Evolutionary conservation across 2,797 vertebrate genomes (phyloP).

Genomic region (Protosalanx chinensis): DNA sequence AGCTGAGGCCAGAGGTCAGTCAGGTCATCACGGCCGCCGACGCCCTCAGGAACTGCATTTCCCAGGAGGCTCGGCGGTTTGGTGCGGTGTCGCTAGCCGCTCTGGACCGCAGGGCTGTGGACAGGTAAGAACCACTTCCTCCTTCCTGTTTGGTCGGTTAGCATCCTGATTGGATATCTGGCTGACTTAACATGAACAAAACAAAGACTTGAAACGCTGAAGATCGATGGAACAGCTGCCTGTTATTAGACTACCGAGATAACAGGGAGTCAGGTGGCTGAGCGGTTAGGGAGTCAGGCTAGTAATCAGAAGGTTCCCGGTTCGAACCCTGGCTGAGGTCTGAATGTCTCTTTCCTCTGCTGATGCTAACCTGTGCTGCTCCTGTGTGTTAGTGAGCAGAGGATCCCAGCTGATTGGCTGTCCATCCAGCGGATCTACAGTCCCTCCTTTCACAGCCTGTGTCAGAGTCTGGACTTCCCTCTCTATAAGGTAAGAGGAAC

Average conservation of each 20-base stretch:
- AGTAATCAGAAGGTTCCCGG: too few species aligned
- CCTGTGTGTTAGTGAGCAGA: slow-evolving; percentile 46
- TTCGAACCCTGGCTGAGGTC: too few species aligned
- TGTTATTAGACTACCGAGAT: background rate
- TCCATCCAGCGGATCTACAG: slow-evolving; percentile 73
- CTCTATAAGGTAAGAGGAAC: slow-evolving; percentile 67
- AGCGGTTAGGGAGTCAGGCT: too few species aligned
- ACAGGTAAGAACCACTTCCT: slow-evolving; percentile 57
- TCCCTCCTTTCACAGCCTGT: slow-evolving; percentile 59
- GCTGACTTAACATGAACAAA: background rate
- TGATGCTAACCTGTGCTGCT: background rate
- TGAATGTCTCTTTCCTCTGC: background rate
- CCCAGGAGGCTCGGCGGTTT: slow-evolving; percentile 70
- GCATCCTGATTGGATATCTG: background rate
- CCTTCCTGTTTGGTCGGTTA: background rate
- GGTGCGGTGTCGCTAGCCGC: slow-evolving; percentile 65
- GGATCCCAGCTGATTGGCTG: slow-evolving; percentile 65
- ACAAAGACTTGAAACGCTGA: background rate
- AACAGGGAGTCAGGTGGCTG: too few species aligned
- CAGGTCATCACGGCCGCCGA: slow-evolving; percentile 53
- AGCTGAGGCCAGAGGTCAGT: slow-evolving; percentile 62
- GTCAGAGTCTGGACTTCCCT: slow-evolving; percentile 66
- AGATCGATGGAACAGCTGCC: background rate
- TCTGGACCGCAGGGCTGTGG: slow-evolving; percentile 66
- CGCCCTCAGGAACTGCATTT: slow-evolving; percentile 66